Evolutionary conservation across 1,140 invertebrate species (phyloP).

Genomic region (Argopecten irradians): DNA sequence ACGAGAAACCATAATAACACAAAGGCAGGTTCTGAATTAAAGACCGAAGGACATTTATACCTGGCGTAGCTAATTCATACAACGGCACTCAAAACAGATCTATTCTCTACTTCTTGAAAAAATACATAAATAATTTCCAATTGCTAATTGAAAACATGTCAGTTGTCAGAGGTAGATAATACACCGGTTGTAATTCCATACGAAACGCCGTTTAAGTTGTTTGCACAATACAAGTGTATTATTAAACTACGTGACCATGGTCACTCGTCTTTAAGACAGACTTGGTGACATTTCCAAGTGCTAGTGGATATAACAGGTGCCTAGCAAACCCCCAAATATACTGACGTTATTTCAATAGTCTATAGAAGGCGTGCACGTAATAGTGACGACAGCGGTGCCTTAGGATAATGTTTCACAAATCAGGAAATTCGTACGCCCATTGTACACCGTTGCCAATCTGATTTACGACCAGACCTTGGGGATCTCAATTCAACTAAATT

Average conservation of each 20-base stretch:
- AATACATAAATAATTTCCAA: not conserved
- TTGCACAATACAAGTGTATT: not conserved
- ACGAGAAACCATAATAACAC: no score
- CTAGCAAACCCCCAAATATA: not conserved
- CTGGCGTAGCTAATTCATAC: not conserved
- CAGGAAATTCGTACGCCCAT: no score
- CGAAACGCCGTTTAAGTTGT: not conserved
- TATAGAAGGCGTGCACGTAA: no score
- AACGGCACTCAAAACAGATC: not conserved
- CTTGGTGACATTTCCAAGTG: not conserved
- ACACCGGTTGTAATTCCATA: not conserved
- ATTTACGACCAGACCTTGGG: no score
- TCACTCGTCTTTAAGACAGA: not conserved
- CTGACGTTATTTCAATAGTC: no score
- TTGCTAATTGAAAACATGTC: slow-evolving; percentile 10
- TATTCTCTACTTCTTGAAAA: not conserved
- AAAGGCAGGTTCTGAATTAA: no score
- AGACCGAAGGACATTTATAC: not conserved
- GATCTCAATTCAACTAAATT: no score
- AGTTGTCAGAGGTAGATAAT: not conserved
- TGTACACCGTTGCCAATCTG: no score
- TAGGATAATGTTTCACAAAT: no score
- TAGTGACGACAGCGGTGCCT: no score
- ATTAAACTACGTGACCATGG: not conserved
- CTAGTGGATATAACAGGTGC: not conserved